Percentiles rank a stretch among this genome's conserved stretches.
These are phyloP conservation scores for Crotalus tigris DNA, from an alignment of 2,113 vertebrate genomes.

Conservation along the genomic window DNA sequence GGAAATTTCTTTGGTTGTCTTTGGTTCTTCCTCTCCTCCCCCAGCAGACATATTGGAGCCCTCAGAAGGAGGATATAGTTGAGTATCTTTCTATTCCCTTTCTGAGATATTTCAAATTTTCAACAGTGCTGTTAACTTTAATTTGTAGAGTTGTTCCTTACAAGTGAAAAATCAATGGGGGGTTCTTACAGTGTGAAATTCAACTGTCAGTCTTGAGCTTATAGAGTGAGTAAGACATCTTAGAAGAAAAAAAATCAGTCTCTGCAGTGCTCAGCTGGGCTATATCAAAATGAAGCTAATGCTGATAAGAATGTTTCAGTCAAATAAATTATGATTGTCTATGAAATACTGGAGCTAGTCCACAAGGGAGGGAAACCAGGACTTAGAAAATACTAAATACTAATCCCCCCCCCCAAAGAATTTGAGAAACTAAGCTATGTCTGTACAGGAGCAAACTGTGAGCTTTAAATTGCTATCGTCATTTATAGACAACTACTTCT, in stretches of 20 bases:
- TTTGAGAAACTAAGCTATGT: conserved; percentile 43
- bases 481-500: conserved; percentile 27
- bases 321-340: conserved; percentile 69
- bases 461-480: conserved; percentile 46
- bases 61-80: rapidly evolving
- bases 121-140: conserved; percentile 69
- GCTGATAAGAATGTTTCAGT: conserved; percentile 68
- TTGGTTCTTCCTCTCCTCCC: background rate
- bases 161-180: conserved; percentile 71
- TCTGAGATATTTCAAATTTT: conserved; percentile 46
- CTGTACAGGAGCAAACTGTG: background rate
- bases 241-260: conserved; percentile 64
- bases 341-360: conserved; percentile 65
- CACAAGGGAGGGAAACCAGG: conserved; percentile 63
- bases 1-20: background rate
- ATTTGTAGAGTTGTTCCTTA: conserved; percentile 69
- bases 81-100: conserved; percentile 25
- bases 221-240: conserved; percentile 70
- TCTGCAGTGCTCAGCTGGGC: conserved; percentile 68
- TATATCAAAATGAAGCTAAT: conserved; percentile 68
- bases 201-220: conserved; percentile 67
- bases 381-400: conserved; percentile 50
- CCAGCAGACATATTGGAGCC: background rate
- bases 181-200: conserved; percentile 72
- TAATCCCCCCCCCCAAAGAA: conserved; percentile 43